Base-by-base conservation (phyloP, 1,140 invertebrate species). In the Lutraria rhynchaena region DNA sequence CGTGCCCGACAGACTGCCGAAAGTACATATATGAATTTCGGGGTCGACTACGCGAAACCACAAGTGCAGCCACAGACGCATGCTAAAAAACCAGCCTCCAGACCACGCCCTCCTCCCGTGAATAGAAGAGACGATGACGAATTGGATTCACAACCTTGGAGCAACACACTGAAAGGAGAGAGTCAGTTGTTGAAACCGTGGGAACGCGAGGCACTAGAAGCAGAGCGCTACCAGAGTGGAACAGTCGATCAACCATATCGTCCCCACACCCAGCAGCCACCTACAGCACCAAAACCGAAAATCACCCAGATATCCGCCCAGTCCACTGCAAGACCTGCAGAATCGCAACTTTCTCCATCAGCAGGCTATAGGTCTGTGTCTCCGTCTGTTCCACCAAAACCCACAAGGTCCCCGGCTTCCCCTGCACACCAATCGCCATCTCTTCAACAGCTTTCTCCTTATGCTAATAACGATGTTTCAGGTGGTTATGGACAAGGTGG, bases 11-110 rank as follows among this genome's bases (percentile, higher is more conserved):
- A 77, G 69, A 0, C 19, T 49, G 46, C 11, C 13, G 76, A 80
- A 13, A 33, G 44, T n/a, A 49, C 55, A 33, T 60, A 61, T 41
- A 31, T 29, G 37, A 71, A 49, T 22, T 90, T 88, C 83, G 89
- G 89, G 13, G 83, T 85, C 31, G 87, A 89, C 81, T 90, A 89
- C 83, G 80, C 74, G 5, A 85, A 83, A 67, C 58, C 80, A 5
- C 77, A 53, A 19, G 35, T 69, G n/a, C 29, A 65, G 53, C 67
- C 57, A 24, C 41, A 61, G 29, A 29, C 53, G 13, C 55, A 69
- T 22, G 33, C 53, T 22, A 51, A 61, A 37, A 37, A 78, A 4
- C 19, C 65, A 49, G 63, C 77, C 31, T 78, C 69, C 13, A 37
- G 76, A 24, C 77, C 61, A 55, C 82, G 82, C n/a, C 84, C 65